Evolutionary conservation across 2,888 invertebrate species (phyloP).

Genomic region (Saturnia pavonia): DNA sequence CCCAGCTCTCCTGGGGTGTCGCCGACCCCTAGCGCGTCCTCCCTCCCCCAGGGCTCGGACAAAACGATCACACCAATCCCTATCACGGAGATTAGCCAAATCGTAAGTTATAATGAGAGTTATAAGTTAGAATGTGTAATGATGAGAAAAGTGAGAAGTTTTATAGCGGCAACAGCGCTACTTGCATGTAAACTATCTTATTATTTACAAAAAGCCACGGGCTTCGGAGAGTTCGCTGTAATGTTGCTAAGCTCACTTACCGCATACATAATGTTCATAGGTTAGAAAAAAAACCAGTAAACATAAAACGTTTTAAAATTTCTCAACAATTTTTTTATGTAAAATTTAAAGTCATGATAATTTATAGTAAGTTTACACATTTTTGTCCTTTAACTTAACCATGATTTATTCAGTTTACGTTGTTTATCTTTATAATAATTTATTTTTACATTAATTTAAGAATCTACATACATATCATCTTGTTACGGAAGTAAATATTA

Average conservation of each 20-base stretch:
- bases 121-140: conserved; percentile 22
- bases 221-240: conserved; percentile 42
- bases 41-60: conserved; percentile 81
- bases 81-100: conserved; percentile 86
- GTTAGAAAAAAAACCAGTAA: neutral
- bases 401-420: too few species aligned
- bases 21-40: conserved; percentile 83
- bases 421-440: neutral
- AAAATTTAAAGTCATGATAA: too few species aligned
- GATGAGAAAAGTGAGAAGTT: conserved; percentile 30
- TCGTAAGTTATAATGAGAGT: conserved; percentile 74
- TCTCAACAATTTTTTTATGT: neutral
- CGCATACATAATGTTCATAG: conserved; percentile 37
- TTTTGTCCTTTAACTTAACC: neutral
- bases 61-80: conserved; percentile 82
- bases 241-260: conserved; percentile 35
- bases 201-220: conserved; percentile 46
- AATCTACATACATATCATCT: neutral
- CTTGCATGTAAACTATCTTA: conserved; percentile 53
- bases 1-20: conserved; percentile 80
- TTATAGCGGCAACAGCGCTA: conserved; percentile 42
- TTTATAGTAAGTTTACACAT: neutral
- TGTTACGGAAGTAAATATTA: neutral
- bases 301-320: neutral
- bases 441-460: too few species aligned